Base-by-base conservation (phyloP, 2,797 vertebrate species). In the Muraenolepis orangiensis region DNA sequence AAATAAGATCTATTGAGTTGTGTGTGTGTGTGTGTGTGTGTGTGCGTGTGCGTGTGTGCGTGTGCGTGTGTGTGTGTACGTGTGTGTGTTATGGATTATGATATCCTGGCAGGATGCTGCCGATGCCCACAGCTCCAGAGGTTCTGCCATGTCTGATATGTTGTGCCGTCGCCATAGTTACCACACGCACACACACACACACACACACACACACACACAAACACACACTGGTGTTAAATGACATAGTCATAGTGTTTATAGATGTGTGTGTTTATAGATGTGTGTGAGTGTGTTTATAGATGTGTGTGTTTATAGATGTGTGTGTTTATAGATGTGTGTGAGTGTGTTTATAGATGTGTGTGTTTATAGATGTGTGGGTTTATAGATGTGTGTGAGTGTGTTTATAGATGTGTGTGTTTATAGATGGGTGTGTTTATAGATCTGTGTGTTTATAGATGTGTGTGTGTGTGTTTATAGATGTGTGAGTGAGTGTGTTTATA, bases 91-190 rank as follows among this genome's bases (percentile, higher is more conserved):
- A 86, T 80, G 81, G 16, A 14, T 46, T 46, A 20, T 46, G 42
- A 46, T 46, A 18, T 46, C 42, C 91, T 93, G 93, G 93, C 93
- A 92, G 82, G 80, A 87, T 84, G 82, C 90, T 85, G 90, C 87
- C 91, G 83, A 80, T 81, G 89, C 91, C 92, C 76, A 76, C 78
- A 85, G 91, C 92, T 88, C 87, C 85, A 80, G 77, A 74, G 82
- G 89, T 87, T 91, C 91, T 91, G 91, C 79, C 89, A 91, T 87
- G 79, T 88, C 86, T 82, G 91, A 93, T 93, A 93, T 94, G 92
- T 94, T 94, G 87, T 92, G 88, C 84, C 76, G 93, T 94, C 93
- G 89, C 92, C 89, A 92, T 94, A 89, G 90, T 84, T 80, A 94
- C 90, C 51, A 80, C 85, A 88, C 90, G 90, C 84, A 87, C 84